Conservation (phyloP, 2,113 vertebrate species). For the Megaptera novaeangliae region DNA sequence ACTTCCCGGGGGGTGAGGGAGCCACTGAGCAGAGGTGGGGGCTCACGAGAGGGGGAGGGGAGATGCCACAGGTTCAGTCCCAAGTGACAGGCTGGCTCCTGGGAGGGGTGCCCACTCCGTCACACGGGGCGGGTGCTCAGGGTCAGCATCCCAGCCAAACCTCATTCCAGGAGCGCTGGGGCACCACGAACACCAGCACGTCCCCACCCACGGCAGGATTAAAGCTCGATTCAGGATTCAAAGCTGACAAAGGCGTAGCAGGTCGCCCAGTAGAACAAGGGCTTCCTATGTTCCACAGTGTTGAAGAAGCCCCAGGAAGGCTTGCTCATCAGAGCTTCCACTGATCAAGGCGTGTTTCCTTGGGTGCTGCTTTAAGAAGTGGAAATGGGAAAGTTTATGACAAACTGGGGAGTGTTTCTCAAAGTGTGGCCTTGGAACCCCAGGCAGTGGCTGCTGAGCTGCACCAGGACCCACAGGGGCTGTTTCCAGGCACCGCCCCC, state of each 20-base stretch:
- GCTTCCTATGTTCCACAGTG: background rate
- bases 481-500: background rate
- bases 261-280: rapidly evolving
- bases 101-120: background rate
- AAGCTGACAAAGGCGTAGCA: background rate
- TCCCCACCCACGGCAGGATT: rapidly evolving
- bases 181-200: background rate
- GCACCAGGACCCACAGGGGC: background rate
- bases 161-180: background rate
- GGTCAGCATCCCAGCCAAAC: too few relatives aligned
- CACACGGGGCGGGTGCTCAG: rapidly evolving
- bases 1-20: background rate
- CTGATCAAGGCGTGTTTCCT: background rate
- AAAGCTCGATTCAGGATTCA: background rate
- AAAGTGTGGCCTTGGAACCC: background rate
- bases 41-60: background rate
- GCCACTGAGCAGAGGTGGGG: background rate
- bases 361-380: rapidly evolving
- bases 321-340: too few relatives aligned
- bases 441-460: background rate
- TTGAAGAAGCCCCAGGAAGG: background rate
- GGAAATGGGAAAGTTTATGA: background rate
- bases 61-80: background rate
- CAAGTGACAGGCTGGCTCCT: rapidly evolving
- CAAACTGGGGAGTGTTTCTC: background rate